Evolutionary conservation across 2,113 vertebrate genomes (phyloP), one percentile per base, ranked within the genome.

Genomic region (Diphyllodes magnificus): DNA sequence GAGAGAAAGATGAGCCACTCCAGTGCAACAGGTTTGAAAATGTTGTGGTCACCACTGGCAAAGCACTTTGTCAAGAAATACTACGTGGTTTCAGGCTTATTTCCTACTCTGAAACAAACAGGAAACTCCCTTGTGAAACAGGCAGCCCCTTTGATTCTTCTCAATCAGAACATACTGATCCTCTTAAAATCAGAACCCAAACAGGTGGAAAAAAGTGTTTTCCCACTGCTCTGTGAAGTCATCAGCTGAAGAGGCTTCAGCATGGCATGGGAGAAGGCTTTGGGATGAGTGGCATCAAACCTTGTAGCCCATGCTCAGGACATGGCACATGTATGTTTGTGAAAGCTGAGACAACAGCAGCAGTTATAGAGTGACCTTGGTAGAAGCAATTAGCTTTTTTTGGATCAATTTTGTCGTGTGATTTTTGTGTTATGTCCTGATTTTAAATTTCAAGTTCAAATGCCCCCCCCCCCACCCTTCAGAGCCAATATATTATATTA

Each of bases 61-160:
- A 88, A 69, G 23, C 24, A 44, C 51, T 92, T 89, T 69, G 37
- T 86, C 42, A 78, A 65, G 57, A 89, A 65, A 75, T 63, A 16
- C 28, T 65, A 0, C 0, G 3, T 89, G 60, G 50, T 73, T 95
- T 92, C 50, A 66, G 49, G 24, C 70, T 92, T 77, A 11, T 44
- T 85, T 85, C 59, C 45, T 80, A 12, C 59, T 82, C 45, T 86
- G 90, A 85, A 88, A 85, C 54, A 95, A 91, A 94, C 50, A 80
- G 50, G 70, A 77, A 95, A 56, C 35, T 56, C 53, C 25, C 61
- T 82, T 40, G 35, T 47, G 69, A 83, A 95, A 82, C 35, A 85
- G 53, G 28, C 40, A 89, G 42, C 42, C 20, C 9, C 13, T 77
- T 72, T 85, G 59, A 35, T 57, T 77, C 42, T 61, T 59, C 40